Evolutionary conservation across 2,888 invertebrate species (phyloP).

Genomic region (Phoenoteleia sp.): DNA sequence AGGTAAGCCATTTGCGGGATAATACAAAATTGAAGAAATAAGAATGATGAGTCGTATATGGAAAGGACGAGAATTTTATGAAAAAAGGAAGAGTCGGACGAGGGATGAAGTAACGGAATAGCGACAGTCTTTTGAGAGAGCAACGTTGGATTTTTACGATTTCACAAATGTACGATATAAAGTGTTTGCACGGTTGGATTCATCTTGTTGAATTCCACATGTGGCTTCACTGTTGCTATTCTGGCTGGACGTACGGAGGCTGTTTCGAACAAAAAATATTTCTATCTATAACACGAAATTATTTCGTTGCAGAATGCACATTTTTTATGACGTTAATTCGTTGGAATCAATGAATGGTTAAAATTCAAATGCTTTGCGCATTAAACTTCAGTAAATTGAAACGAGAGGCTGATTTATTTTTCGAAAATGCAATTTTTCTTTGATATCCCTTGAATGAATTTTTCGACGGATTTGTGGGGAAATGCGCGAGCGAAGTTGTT

Average conservation of each 20-base stretch:
- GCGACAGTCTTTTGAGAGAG: conserved; percentile 77
- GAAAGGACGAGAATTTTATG: conserved; percentile 67
- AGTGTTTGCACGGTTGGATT: conserved; percentile 77
- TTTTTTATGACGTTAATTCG: neutral
- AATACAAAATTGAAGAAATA: conserved; percentile 82
- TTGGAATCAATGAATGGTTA: neutral
- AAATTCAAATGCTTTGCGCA: neutral
- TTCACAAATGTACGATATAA: conserved; percentile 77
- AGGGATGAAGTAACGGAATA: conserved; percentile 76
- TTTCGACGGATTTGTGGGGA: conserved; percentile 33
- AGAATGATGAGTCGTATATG: conserved; percentile 74
- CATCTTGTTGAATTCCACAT: conserved; percentile 80
- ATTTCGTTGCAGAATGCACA: neutral
- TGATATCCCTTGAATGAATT: conserved; percentile 20
- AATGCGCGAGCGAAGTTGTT: conserved; percentile 40
- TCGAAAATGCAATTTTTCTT: conserved; percentile 14
- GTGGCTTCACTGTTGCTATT: conserved; percentile 67
- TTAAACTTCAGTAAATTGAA: neutral
- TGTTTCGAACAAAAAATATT: conserved; percentile 15
- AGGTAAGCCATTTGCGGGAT: conserved; percentile 81
- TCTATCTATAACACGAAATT: conserved; percentile 9
- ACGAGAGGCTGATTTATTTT: conserved; percentile 4
- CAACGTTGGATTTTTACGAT: conserved; percentile 60
- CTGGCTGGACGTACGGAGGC: conserved; percentile 15
- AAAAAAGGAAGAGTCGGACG: conserved; percentile 70